Percentiles rank a stretch among this genome's conserved stretches.
phyloP scores from a whole-genome alignment of 2,113 vertebrate genomes.

The Taurulus bubalis region DNA sequence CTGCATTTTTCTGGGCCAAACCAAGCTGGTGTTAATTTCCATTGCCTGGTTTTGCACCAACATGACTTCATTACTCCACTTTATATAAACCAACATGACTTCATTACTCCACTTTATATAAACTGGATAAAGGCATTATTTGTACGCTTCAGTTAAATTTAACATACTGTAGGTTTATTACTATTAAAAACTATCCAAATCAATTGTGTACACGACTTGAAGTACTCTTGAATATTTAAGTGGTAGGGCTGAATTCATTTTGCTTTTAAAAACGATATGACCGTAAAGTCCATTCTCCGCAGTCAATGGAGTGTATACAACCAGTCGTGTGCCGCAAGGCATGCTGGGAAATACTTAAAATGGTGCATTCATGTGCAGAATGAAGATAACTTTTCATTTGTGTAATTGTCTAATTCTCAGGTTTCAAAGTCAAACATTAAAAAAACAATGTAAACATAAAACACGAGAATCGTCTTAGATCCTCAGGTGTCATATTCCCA shows the following conservation, averaged over 20 bases:
- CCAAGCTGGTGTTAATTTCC: not conserved
- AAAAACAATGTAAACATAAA: not conserved
- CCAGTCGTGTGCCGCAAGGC: slow-evolving; percentile 53
- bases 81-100: not conserved
- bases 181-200: not conserved
- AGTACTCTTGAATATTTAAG: not conserved
- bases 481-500: not conserved
- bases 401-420: not conserved
- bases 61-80: not conserved
- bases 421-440: not conserved
- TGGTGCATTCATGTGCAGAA: slow-evolving; percentile 52
- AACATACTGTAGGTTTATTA: not conserved
- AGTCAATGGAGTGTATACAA: slow-evolving; percentile 35
- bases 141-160: not conserved
- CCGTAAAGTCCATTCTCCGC: slow-evolving; percentile 35
- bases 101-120: not conserved
- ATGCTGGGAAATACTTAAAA: slow-evolving; percentile 69
- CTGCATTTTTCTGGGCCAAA: not conserved
- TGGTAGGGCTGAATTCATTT: not conserved
- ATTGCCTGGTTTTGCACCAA: not conserved
- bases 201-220: not conserved
- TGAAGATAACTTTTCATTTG: not conserved
- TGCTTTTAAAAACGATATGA: not conserved
- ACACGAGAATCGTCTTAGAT: not conserved
- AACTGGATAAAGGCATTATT: slow-evolving; percentile 1